Percentiles rank a stretch among this genome's conserved stretches.
Evolutionary conservation across 1,140 invertebrate species (phyloP).

Genomic region (Tetragnatha versicolor): DNA sequence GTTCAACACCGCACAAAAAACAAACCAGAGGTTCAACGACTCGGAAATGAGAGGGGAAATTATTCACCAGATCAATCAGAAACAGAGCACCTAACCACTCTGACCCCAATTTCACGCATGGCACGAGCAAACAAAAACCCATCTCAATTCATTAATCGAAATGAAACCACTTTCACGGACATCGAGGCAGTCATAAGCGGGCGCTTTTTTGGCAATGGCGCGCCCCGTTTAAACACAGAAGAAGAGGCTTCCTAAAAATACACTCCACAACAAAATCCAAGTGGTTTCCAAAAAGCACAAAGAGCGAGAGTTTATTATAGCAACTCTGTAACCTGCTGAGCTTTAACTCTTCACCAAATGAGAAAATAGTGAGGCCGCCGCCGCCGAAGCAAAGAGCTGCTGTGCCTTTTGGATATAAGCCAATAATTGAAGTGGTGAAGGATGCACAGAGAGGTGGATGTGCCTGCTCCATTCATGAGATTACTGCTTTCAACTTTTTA

Average conservation of each 20-base stretch:
- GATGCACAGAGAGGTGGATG: not conserved
- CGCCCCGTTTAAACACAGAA: too few species aligned
- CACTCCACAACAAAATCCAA: constrained; percentile 10
- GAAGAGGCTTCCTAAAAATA: constrained; percentile 40
- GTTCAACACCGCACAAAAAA: too few species aligned
- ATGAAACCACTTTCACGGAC: too few species aligned
- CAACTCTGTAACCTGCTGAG: constrained; percentile 15
- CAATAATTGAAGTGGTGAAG: constrained; percentile 48
- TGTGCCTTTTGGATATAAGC: constrained; percentile 44
- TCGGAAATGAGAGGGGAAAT: too few species aligned
- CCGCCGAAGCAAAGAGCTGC: constrained; percentile 11
- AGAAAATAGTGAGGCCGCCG: constrained; percentile 22
- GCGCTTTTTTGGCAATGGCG: not conserved
- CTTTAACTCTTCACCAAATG: constrained; percentile 30
- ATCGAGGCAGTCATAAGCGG: not conserved
- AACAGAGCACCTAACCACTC: too few species aligned
- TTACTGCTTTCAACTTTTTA: constrained; percentile 23
- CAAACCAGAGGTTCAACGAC: too few species aligned
- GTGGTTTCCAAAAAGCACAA: constrained; percentile 15
- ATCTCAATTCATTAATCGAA: too few species aligned
- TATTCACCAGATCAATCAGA: too few species aligned
- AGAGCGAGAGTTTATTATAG: constrained; percentile 39
- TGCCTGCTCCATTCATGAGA: constrained; percentile 10
- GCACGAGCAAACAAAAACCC: too few species aligned
- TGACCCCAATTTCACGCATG: too few species aligned